phyloP scores from a whole-genome alignment of 2,113 vertebrate species.

The Panthera leo region DNA sequence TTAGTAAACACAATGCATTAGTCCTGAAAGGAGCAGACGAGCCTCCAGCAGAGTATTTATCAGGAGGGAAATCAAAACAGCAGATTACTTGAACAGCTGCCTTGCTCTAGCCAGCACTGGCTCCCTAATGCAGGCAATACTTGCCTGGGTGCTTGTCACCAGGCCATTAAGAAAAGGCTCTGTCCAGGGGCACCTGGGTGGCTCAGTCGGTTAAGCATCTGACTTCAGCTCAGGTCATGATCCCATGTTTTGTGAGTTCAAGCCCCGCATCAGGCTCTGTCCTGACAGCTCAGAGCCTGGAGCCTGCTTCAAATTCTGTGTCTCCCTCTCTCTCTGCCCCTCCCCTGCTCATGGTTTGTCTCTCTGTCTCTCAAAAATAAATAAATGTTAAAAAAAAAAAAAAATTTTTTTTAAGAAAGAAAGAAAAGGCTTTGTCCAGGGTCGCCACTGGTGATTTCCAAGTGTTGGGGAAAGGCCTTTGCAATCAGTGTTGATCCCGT shows the following conservation, averaged over 20 bases:
- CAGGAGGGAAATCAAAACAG: not conserved
- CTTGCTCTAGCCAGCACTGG: not conserved
- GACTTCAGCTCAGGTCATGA: too few species aligned
- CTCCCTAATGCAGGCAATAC: not conserved
- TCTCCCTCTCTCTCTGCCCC: too few species aligned
- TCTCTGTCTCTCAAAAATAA: too few species aligned
- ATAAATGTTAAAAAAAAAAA: too few species aligned
- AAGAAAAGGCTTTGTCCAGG: not conserved
- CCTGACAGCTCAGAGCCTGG: too few species aligned
- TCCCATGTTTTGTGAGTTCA: too few species aligned
- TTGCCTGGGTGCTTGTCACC: not conserved
- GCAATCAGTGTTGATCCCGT: not conserved
- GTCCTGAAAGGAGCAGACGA: not conserved
- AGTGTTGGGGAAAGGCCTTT: not conserved
- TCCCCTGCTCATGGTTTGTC: too few species aligned
- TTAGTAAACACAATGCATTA: not conserved
- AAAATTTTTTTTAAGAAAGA: too few species aligned
- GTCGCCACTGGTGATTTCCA: not conserved
- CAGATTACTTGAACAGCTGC: not conserved
- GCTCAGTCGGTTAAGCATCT: too few species aligned
- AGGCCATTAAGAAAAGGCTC: not conserved
- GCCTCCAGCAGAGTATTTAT: not conserved
- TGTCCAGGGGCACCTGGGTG: not conserved
- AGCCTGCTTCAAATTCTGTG: too few species aligned
- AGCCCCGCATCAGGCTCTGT: too few species aligned